Evolutionary conservation across 2,113 vertebrate species (phyloP).

Genomic region (Tyrannus savana): DNA sequence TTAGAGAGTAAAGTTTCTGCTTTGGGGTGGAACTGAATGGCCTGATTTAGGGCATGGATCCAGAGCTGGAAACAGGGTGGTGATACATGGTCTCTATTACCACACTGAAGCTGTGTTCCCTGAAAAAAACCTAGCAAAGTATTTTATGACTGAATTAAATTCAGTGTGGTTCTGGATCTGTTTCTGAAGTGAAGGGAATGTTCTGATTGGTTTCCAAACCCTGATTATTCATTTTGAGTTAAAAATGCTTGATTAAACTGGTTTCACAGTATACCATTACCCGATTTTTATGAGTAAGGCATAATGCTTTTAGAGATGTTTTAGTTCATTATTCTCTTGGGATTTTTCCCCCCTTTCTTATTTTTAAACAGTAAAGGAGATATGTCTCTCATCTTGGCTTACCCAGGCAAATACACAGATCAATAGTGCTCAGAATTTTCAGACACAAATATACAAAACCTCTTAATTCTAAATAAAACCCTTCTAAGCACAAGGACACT

Average conservation of each 20-base stretch:
- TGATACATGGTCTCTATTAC: neutral
- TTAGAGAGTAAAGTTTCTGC: neutral
- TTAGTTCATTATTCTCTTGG: neutral
- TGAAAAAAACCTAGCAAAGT: neutral
- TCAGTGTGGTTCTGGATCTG: neutral
- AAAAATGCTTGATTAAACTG: neutral
- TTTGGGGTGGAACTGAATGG: neutral
- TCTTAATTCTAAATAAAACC: constrained; percentile 58
- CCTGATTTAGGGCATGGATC: neutral
- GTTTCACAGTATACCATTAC: neutral
- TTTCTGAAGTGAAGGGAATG: neutral
- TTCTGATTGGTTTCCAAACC: neutral
- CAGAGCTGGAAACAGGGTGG: neutral
- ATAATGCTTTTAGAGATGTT: constrained; percentile 33
- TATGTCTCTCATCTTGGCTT: constrained; percentile 53
- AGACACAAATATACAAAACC: constrained; percentile 54
- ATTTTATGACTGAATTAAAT: neutral
- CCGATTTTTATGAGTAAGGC: neutral
- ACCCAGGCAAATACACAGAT: constrained; percentile 51
- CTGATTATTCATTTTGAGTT: neutral
- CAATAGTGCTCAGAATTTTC: constrained; percentile 61
- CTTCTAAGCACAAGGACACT: constrained; percentile 23
- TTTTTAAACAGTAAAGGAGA: constrained; percentile 33
- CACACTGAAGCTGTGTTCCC: neutral
- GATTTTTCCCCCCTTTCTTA: neutral